Percentiles rank a stretch among this genome's conserved stretches.
These are phyloP conservation scores for Lynx canadensis DNA, from an alignment of 2,113 vertebrate species.

Conservation along the genomic window DNA sequence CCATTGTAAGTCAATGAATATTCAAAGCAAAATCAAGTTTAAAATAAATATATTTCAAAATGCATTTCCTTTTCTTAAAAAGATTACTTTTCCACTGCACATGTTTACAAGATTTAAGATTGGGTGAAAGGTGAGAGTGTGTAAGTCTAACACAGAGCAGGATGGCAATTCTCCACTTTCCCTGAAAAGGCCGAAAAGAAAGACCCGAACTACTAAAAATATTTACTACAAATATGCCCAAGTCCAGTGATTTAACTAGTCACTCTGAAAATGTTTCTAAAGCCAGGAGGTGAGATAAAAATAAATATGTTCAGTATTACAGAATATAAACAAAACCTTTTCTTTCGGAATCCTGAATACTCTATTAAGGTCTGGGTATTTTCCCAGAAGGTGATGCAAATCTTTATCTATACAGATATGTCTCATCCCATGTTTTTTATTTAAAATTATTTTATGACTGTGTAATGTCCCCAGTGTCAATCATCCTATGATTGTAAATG, in stretches of 20 bases:
- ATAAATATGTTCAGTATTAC: background rate
- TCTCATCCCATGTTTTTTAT: background rate
- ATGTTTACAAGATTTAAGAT: background rate
- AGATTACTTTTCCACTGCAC: background rate
- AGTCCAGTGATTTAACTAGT: background rate
- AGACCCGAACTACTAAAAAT: background rate
- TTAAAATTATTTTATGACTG: slow-evolving; percentile 11
- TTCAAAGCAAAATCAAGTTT: slow-evolving; percentile 45
- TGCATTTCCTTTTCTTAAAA: background rate
- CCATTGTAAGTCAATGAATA: background rate
- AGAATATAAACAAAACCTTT: background rate
- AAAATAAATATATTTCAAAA: slow-evolving; percentile 60
- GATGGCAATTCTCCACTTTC: background rate
- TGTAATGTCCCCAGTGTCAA: background rate
- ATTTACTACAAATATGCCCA: slow-evolving; percentile 22
- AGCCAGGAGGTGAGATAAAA: background rate
- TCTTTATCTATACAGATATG: background rate
- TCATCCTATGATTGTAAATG: background rate
- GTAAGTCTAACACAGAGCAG: background rate
- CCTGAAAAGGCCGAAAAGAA: slow-evolving; percentile 4
- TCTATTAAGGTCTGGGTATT: background rate
- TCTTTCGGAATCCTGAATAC: background rate
- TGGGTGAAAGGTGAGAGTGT: background rate
- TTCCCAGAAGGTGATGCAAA: background rate
- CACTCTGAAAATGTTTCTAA: slow-evolving; percentile 43